These are phyloP conservation scores for Matsumurasca onukii DNA, from an alignment of 1,140 invertebrate species.

Conservation along the genomic window DNA sequence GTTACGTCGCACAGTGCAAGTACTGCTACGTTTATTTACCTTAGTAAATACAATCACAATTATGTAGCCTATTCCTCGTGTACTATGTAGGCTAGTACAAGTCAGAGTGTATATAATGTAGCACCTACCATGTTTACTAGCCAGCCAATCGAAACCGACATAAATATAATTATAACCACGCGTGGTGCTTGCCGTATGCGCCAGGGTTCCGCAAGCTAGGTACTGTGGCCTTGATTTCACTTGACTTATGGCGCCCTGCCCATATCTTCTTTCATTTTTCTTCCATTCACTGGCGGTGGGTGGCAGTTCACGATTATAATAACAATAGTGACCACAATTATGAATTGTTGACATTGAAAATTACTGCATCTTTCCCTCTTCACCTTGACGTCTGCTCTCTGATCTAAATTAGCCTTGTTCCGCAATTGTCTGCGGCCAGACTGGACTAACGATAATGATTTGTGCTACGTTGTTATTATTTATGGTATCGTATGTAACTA, in stretches of 20 bases:
- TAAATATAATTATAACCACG: constrained; percentile 22
- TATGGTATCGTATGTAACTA: too few species aligned
- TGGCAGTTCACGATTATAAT: constrained; percentile 25
- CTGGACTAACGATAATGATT: too few species aligned
- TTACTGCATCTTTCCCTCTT: constrained; percentile 26
- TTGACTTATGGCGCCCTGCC: constrained; percentile 19
- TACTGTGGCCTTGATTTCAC: not conserved
- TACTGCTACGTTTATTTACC: too few species aligned
- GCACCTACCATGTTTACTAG: too few species aligned
- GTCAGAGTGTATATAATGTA: too few species aligned
- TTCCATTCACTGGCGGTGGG: constrained; percentile 21
- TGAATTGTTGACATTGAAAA: constrained; percentile 27
- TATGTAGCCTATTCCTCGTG: too few species aligned
- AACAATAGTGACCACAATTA: constrained; percentile 12
- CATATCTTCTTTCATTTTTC: constrained; percentile 25
- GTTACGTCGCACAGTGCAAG: too few species aligned
- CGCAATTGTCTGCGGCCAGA: too few species aligned
- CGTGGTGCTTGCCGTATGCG: constrained; percentile 9
- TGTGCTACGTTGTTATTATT: too few species aligned
- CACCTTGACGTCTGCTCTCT: not conserved
- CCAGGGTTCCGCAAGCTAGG: not conserved
- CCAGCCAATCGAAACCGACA: not conserved
- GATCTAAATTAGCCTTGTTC: too few species aligned
- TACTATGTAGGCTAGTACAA: too few species aligned
- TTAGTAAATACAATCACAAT: too few species aligned